These are phyloP conservation scores for Hyposmocoma kahamanoa DNA, from an alignment of 1,140 invertebrate species.

Conservation along the genomic window DNA sequence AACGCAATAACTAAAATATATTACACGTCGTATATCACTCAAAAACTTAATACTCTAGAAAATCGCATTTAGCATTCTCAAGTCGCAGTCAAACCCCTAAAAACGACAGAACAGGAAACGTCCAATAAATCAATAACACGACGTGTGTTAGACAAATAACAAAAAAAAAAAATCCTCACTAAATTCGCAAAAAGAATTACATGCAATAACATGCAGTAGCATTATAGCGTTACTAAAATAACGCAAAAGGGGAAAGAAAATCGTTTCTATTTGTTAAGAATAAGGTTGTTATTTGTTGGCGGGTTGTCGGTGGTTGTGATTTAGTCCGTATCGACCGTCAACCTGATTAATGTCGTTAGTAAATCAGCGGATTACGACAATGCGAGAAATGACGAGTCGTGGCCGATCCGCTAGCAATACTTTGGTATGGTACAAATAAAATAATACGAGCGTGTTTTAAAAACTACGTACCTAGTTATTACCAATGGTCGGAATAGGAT, in stretches of 20 bases:
- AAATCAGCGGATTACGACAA: slow-evolving; percentile 73
- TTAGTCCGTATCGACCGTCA: slow-evolving; percentile 70
- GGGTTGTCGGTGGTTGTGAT: no score
- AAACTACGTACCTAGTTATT: no score
- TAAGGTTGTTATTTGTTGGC: slow-evolving; percentile 45
- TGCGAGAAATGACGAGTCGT: slow-evolving; percentile 71
- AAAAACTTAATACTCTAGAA: slow-evolving; percentile 22
- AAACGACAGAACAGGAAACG: slow-evolving; percentile 55
- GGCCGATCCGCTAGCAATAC: slow-evolving; percentile 55
- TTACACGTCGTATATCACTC: slow-evolving; percentile 23
- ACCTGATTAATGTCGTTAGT: slow-evolving; percentile 71
- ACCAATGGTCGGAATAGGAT: not conserved
- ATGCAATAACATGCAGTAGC: slow-evolving; percentile 69
- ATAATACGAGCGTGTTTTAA: not conserved
- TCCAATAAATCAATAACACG: slow-evolving; percentile 51
- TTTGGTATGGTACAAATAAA: slow-evolving; percentile 19
- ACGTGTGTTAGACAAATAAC: slow-evolving; percentile 54
- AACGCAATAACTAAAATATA: slow-evolving; percentile 14
- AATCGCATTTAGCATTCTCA: slow-evolving; percentile 31
- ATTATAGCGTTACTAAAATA: slow-evolving; percentile 40
- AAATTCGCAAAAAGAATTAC: slow-evolving; percentile 70
- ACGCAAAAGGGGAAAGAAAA: no score
- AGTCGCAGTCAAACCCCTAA: slow-evolving; percentile 49
- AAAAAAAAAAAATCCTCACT: slow-evolving; percentile 45
- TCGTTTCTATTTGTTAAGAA: slow-evolving; percentile 24